A percentile compares a stretch with the other conserved stretches of the same genome.
These are phyloP conservation scores for Micrastur ruficollis DNA, from an alignment of 2,797 vertebrate genomes.

Conservation along the genomic window DNA sequence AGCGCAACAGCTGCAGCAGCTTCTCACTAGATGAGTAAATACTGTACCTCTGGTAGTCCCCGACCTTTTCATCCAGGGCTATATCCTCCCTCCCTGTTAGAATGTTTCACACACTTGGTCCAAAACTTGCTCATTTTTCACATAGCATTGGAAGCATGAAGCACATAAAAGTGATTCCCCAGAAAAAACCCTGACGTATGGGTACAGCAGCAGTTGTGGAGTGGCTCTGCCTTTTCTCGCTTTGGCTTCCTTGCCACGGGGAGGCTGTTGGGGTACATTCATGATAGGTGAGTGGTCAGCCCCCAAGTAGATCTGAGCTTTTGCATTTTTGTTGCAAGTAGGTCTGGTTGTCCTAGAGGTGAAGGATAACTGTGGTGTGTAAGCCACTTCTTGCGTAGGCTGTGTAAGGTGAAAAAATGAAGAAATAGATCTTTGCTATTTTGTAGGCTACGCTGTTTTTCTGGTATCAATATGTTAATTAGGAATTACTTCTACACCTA, in stretches of 20 bases:
- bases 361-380: background rate
- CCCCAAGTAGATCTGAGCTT: background rate
- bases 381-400: background rate
- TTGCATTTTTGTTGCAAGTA: background rate
- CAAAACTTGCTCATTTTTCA: background rate
- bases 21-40: background rate
- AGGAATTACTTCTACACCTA: background rate
- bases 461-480: background rate
- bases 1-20: background rate
- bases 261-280: rapidly evolving
- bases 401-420: background rate
- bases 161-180: background rate
- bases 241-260: background rate
- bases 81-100: background rate
- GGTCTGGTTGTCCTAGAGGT: background rate
- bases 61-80: background rate
- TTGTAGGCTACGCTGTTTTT: background rate
- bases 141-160: background rate
- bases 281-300: background rate
- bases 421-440: background rate
- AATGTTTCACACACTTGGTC: background rate
- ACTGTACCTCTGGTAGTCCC: background rate
- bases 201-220: background rate
- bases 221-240: background rate
- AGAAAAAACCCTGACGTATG: rapidly evolving